Percentiles rank a stretch among this genome's conserved stretches.
phyloP scores from a whole-genome alignment of 2,113 vertebrate genomes.

The Tragelaphus scriptus region DNA sequence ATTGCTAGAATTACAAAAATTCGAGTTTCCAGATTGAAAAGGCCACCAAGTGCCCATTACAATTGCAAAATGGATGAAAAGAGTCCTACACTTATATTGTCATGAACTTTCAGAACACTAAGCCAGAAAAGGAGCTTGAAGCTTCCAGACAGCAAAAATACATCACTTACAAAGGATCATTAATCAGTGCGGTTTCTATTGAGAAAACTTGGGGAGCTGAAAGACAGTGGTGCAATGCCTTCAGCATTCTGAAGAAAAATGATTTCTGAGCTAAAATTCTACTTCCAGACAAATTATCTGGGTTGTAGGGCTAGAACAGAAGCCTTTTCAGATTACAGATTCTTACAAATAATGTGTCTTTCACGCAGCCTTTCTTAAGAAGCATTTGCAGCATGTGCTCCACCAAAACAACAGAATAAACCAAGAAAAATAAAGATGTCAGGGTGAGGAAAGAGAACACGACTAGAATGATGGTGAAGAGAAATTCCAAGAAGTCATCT shows the following conservation, averaged over 20 bases:
- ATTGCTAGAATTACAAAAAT: not conserved
- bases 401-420: not conserved
- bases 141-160: conserved; percentile 2
- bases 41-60: not conserved
- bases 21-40: not conserved
- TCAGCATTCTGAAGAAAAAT: conserved; percentile 14
- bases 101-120: not conserved
- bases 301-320: not conserved
- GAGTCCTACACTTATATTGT: not conserved
- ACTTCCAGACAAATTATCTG: not conserved
- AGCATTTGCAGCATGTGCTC: not conserved
- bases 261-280: not conserved
- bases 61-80: not conserved
- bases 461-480: not conserved
- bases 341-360: not conserved
- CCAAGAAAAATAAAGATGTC: not conserved
- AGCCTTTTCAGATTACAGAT: not conserved
- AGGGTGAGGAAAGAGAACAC: not conserved
- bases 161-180: not conserved
- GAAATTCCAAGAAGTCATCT: not conserved
- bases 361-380: not conserved
- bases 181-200: not conserved
- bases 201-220: not conserved
- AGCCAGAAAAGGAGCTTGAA: not conserved
- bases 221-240: not conserved